phyloP scores from a whole-genome alignment of 2,797 vertebrate genomes.

The Cichlasoma orientale region DNA sequence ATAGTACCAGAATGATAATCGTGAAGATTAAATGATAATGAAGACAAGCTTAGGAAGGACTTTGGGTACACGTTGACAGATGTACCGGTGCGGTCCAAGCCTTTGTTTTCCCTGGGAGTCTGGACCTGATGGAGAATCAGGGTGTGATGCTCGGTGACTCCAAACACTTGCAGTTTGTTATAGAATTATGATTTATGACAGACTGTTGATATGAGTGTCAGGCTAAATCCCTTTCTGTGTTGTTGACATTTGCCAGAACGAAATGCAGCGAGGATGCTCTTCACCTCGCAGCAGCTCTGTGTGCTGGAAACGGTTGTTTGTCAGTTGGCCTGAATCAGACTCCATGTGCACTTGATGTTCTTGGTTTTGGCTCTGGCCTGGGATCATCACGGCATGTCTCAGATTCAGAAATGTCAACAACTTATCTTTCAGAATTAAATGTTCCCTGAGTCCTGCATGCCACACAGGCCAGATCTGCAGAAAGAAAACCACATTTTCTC shows the following conservation, averaged over 20 bases:
- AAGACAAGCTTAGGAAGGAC: neutral
- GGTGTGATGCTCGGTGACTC: neutral
- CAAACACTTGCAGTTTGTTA: neutral
- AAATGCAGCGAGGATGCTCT: neutral
- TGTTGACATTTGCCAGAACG: constrained; percentile 6
- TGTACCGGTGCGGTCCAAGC: neutral
- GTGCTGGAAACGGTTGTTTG: constrained; percentile 5
- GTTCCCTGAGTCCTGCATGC: constrained; percentile 31
- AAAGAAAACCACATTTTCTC: constrained; percentile 65
- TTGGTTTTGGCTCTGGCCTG: constrained; percentile 4
- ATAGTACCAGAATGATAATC: neutral
- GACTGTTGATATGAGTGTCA: constrained; percentile 10
- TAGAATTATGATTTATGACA: neutral
- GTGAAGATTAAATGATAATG: too few species aligned
- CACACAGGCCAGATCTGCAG: neutral
- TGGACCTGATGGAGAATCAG: neutral
- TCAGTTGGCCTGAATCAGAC: constrained; percentile 8
- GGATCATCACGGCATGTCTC: neutral
- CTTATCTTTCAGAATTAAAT: constrained; percentile 8
- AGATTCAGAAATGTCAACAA: constrained; percentile 10
- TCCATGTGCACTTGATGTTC: constrained; percentile 20
- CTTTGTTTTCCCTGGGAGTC: neutral
- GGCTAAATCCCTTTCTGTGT: neutral
- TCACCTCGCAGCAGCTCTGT: neutral
- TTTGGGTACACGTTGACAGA: rapidly evolving